A percentile compares a stretch with the other conserved stretches of the same genome.
These are phyloP conservation scores for Tokudaia muenninki DNA, from an alignment of 2,797 vertebrate species.

Conservation along the genomic window DNA sequence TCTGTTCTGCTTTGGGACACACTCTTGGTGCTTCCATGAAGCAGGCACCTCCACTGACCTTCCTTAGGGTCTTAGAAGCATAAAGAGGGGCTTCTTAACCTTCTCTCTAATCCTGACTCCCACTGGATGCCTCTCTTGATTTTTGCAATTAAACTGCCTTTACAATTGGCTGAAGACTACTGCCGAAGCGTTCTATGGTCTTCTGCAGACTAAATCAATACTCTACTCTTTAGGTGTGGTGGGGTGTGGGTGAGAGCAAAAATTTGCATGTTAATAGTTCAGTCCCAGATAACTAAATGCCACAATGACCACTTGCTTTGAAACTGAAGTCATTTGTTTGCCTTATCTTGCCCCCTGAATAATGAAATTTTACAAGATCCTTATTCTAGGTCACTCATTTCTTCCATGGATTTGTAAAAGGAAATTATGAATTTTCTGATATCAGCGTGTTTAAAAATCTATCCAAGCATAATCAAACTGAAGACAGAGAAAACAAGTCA, in stretches of 20 bases:
- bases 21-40: constrained; percentile 49
- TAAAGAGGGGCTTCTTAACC: not conserved
- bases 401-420: constrained; percentile 7
- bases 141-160: constrained; percentile 23
- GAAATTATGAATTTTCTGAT: constrained; percentile 23
- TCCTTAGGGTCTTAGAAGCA: not conserved
- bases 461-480: not conserved
- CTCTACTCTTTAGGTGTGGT: not conserved
- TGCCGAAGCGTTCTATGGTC: not conserved
- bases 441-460: not conserved
- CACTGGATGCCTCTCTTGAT: not conserved
- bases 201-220: not conserved
- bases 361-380: not conserved
- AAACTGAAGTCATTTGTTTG: constrained; percentile 46
- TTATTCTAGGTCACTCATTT: not conserved
- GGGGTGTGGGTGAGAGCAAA: not conserved
- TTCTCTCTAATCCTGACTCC: not conserved
- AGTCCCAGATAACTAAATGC: not conserved
- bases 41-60: not conserved
- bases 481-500: not conserved
- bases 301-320: not conserved
- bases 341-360: not conserved
- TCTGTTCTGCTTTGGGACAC: not conserved
- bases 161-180: not conserved
- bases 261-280: not conserved